These are phyloP conservation scores for Trichacis sp. DNA, from an alignment of 2,888 invertebrate species.

Conservation along the genomic window DNA sequence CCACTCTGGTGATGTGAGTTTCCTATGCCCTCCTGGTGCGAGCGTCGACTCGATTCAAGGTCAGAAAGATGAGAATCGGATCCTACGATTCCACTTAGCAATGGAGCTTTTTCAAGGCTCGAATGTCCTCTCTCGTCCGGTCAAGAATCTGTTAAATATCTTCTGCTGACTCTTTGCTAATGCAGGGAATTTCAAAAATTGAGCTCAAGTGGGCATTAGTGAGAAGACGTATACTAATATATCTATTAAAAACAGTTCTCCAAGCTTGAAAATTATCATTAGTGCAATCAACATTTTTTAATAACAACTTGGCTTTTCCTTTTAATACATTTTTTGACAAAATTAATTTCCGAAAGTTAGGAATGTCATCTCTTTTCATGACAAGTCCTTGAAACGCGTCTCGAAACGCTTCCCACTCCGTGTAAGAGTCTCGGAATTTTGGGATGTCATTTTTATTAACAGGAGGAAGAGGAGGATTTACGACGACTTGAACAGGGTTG, in stretches of 20 bases:
- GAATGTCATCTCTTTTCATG: not conserved
- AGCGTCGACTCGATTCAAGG: too few relatives aligned
- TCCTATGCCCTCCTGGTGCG: too few relatives aligned
- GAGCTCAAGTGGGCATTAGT: not conserved
- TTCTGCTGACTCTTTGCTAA: not conserved
- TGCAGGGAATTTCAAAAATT: not conserved
- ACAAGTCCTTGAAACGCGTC: not conserved
- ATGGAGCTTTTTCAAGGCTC: not conserved
- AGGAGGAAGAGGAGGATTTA: too few relatives aligned
- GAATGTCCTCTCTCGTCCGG: not conserved
- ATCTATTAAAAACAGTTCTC: not conserved
- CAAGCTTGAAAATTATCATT: not conserved
- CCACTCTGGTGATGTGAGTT: too few relatives aligned
- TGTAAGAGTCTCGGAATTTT: not conserved
- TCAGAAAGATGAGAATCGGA: not conserved
- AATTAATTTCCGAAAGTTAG: not conserved
- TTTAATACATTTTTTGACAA: not conserved
- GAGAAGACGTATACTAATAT: not conserved
- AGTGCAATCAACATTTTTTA: not conserved
- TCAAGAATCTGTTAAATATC: not conserved
- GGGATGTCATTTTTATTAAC: not conserved
- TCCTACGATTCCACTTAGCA: not conserved
- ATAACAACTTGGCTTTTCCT: not conserved
- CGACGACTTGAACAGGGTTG: too few relatives aligned
- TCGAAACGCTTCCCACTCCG: not conserved